Evolutionary conservation across 2,888 invertebrate genomes (phyloP), one percentile per base, ranked within the genome.

Genomic region (Eucera pruinosa): DNA sequence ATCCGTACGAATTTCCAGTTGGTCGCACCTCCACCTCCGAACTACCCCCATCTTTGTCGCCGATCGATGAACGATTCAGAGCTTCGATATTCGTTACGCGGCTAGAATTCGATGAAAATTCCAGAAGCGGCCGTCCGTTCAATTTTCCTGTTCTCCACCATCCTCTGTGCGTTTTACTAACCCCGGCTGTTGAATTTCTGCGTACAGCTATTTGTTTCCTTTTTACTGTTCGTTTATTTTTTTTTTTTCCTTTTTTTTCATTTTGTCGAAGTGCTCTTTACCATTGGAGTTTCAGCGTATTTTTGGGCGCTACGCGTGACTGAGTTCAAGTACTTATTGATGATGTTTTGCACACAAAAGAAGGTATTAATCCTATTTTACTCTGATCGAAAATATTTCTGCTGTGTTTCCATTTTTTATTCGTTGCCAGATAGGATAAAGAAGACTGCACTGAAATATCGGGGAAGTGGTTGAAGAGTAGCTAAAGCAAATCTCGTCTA

Each of bases 11-110:
- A 80, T 74, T 81, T 81, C 81, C 76, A 73, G 70, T 25, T 64
- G 65, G 55, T 74, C 58, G 81, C 64, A 43, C 45, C 62, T 45
- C 30, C 39, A 18, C 1, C 41, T 43, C n/a, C 13, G 1, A 48
- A 7, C 36, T n/a, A 0, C 33, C 23, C 20, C n/a, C n/a, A 48
- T 57, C 65, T n/a, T 30, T 7, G n/a, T 52, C 45, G 47, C 30
- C 68, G 70, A 72, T 78, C 72, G 75, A 78, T 48, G 58, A 30
- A 52, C 79, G 69, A 74, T 68, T 81, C 61, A 36, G 30, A 55
- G 54, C 58, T 68, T 78, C 83, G 67, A 78, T 80, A 80, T 78
- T 83, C 72, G 78, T 80, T 83, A 83, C 66, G 57, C 65, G 67
- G 48, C 60, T 54, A 41, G 67, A 70, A 78, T 81, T 76, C 75